Conservation (phyloP, 2,888 invertebrate species). For the Plebejus argus region DNA sequence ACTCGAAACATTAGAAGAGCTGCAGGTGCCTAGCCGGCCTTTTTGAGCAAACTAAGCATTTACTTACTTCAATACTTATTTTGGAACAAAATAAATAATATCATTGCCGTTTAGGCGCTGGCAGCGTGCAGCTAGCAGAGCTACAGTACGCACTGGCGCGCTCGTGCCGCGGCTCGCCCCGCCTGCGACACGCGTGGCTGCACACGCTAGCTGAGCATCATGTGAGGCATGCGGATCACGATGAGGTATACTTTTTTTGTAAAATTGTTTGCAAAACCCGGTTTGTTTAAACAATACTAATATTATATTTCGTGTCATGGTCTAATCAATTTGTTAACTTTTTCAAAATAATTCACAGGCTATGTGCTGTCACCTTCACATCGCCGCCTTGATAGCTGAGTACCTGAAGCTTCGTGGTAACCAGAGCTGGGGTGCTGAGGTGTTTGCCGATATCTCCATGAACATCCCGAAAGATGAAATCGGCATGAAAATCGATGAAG, state of each 20-base stretch:
- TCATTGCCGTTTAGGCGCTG: conserved; percentile 82
- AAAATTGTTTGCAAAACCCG: not conserved
- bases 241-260: conserved; percentile 83
- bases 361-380: conserved; percentile 96
- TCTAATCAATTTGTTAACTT: not conserved
- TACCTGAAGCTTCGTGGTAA: conserved; percentile 89
- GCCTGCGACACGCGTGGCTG: conserved; percentile 97
- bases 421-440: conserved; percentile 92
- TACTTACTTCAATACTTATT: too few relatives aligned
- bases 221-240: conserved; percentile 89
- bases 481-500: conserved; percentile 90
- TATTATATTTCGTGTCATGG: not conserved
- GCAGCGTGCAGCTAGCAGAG: conserved; percentile 95
- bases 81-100: not conserved
- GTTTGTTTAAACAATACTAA: not conserved
- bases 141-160: conserved; percentile 95
- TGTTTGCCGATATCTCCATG: conserved; percentile 89
- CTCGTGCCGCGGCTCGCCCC: conserved; percentile 96
- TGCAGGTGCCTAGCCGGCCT: too few relatives aligned
- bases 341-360: conserved; percentile 76
- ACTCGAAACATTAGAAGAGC: too few relatives aligned
- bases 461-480: conserved; percentile 94
- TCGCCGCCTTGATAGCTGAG: conserved; percentile 96
- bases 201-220: conserved; percentile 95
- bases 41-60: too few relatives aligned